Evolutionary conservation across 2,797 vertebrate genomes (phyloP), one percentile per base, ranked within the genome.

Genomic region (Myotis planiceps): DNA sequence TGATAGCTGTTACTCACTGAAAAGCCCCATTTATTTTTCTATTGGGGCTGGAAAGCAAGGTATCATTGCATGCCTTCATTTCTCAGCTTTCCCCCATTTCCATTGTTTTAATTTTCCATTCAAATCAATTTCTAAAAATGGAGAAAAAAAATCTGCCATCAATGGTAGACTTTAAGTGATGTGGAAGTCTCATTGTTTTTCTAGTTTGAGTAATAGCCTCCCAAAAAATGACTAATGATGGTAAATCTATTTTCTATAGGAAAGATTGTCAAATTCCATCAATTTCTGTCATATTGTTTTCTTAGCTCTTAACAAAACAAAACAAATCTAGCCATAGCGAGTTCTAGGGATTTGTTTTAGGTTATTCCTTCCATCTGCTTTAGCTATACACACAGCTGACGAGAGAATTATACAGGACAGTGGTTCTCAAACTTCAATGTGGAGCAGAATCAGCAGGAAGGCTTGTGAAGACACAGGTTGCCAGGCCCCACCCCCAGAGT

Each of bases 261-360:
- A 53, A 15, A 10, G 14, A 29, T 5, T 51, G 10, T 68, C 74
- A 88, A 79, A 85, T 82, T 78, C 58, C 58, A 79, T 29, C 29
- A 90, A 89, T 88, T 42, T 39, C 51, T 39, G 37, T 51, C 27
- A 25, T 49, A 13, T 25, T 78, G 74, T 84, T 81, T 81, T 45
- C 69, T 87, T 53, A 83, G 83, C 6, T 85, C 47, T 94, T 15
- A 92, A 68, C 53, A 34, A 66, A 91, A 89, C 14, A 85, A 85
- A 89, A 92, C n/a, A 65, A 9, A 63, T 29, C 10, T 39, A 80
- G 49, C 10, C 14, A 85, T 2, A 88, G 37, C 45, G 15, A 88
- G 82, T 32, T 74, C 39, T 81, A 92, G 42, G 34, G 49, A n/a
- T 69, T 92, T 23, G 9, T 86, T 91, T 83, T 19, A 71, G 90